phyloP scores from a whole-genome alignment of 2,113 vertebrate genomes.

The Campylomormyrus tamandua region DNA sequence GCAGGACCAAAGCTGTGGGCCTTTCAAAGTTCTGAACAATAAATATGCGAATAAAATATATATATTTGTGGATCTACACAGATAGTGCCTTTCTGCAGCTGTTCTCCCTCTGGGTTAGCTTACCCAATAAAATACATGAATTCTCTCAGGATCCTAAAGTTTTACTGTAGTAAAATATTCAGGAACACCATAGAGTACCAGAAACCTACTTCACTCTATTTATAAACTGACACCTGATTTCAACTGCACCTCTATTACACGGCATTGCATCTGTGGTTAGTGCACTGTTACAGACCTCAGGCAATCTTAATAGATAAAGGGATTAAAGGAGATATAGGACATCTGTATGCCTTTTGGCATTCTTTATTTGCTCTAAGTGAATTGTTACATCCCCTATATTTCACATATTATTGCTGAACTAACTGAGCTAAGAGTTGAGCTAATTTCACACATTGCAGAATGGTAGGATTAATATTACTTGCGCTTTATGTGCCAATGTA shows the following conservation, averaged over 20 bases:
- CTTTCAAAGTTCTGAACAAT: not conserved
- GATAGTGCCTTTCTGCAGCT: not conserved
- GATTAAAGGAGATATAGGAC: not conserved
- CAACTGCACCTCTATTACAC: not conserved
- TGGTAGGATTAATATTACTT: not conserved
- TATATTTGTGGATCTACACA: not conserved
- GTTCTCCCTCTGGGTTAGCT: not conserved
- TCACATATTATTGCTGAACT: not conserved
- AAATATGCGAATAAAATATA: not conserved
- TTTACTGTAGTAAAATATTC: constrained; percentile 1
- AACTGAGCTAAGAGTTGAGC: not conserved
- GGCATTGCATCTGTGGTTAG: not conserved
- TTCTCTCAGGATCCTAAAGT: not conserved
- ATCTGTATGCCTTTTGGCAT: not conserved
- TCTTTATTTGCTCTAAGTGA: not conserved
- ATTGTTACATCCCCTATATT: not conserved
- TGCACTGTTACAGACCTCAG: not conserved
- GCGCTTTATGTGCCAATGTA: not conserved
- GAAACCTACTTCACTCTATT: not conserved
- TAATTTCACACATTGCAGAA: not conserved
- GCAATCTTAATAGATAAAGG: not conserved
- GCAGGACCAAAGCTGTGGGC: not conserved
- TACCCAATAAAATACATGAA: not conserved
- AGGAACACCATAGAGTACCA: not conserved
- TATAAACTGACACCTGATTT: not conserved